Base-by-base conservation (phyloP, 2,113 vertebrate species). In the Anthoscopus minutus region DNA sequence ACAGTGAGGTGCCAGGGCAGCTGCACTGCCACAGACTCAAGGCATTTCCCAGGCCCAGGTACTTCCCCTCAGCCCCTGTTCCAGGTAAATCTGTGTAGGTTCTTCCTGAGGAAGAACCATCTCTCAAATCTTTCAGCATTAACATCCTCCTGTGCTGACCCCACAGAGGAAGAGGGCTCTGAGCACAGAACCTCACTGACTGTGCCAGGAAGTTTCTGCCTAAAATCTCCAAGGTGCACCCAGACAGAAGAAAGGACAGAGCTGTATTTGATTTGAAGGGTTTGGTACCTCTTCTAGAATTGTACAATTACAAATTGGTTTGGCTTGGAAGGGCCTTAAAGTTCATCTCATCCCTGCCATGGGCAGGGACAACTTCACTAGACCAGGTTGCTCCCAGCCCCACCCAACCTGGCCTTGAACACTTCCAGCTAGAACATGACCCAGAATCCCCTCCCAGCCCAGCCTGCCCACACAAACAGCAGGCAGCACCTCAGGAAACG, bases 401-500 rank as follows among this genome's bases (percentile, higher is more conserved):
- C 13, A 5, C 58, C 67, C 76, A 51, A n/a, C 44, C 13, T 16
- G 58, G 44, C 22, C 18, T 28, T 24, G 12, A 11, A 60, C 45
- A 19, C 18, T 60, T 45, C 25, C 25, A 83, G 62, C 61, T 38
- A 62, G 35, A 87, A 15, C 14, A 2, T 0, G 17, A 67, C 24
- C 38, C 72, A 66, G 31, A 56, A 44, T 3, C 28, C 38, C 31
- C 5, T 37, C 40, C 37, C 48, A 60, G 30, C 11, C 48, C 62
- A 35, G 23, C 58, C 18, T 51, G 24, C 23, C 44, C 67, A 22
- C n/a, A 45, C 12, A 10, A 90, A 30, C 28, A 50, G 20, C 0
- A 15, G 54, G 10, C 6, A 45, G 64, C 1, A 21, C 51, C 53
- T 54, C 18, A 7, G 48, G n/a, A 64, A 45, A 70, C 0, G 0